Percentiles rank a stretch among this genome's conserved stretches.
Evolutionary conservation across 2,888 invertebrate species (phyloP).

Genomic region (Charanyca ferruginea): DNA sequence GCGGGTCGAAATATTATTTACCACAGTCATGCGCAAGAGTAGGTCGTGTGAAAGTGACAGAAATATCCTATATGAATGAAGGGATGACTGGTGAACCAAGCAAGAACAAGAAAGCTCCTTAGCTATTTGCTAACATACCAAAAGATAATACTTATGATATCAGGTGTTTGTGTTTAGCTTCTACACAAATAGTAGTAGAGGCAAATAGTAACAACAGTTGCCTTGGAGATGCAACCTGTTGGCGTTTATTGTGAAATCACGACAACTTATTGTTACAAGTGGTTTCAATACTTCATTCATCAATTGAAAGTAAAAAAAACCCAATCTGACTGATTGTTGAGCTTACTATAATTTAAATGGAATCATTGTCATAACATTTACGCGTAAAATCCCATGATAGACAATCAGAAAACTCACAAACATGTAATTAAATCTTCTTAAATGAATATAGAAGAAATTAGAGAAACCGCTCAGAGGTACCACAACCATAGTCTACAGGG

Average conservation of each 20-base stretch:
- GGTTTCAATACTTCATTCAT: slow-evolving; percentile 14
- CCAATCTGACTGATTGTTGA: background rate
- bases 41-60: too few relatives aligned
- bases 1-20: background rate
- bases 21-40: background rate
- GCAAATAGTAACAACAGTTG: background rate
- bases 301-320: background rate
- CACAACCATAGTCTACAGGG: too few relatives aligned
- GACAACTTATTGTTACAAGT: slow-evolving; percentile 9
- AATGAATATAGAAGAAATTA: too few relatives aligned
- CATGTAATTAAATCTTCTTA: too few relatives aligned
- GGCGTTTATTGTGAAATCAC: slow-evolving; percentile 10
- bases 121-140: too few relatives aligned
- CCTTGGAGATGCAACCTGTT: slow-evolving; percentile 20
- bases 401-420: too few relatives aligned
- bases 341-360: background rate
- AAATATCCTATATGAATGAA: too few relatives aligned
- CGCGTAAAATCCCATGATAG: too few relatives aligned
- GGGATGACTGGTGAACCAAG: background rate
- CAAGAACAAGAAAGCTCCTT: background rate
- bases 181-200: background rate
- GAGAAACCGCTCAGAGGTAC: too few relatives aligned
- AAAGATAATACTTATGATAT: too few relatives aligned
- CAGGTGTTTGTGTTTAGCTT: background rate
- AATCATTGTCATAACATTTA: background rate